Percentiles rank a stretch among this genome's conserved stretches.
phyloP scores from a whole-genome alignment of 2,888 invertebrate species.

The Eristalis arbustorum region DNA sequence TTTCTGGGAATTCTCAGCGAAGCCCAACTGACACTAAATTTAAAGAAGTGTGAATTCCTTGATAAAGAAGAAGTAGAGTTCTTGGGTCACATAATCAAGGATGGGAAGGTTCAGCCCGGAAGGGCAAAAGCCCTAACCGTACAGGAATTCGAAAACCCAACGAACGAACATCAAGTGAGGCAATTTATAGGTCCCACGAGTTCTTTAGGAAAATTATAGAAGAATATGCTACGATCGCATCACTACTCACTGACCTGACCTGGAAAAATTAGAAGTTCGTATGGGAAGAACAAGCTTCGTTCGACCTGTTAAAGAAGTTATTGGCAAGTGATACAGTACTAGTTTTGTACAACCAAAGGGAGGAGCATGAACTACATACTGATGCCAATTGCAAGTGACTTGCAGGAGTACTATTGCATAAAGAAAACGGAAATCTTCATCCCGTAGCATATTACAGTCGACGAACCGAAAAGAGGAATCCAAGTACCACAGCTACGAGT shows the following conservation, averaged over 20 bases:
- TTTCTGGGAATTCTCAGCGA: background rate
- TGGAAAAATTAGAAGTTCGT: slow-evolving; percentile 1
- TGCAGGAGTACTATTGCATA: background rate
- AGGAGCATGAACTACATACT: background rate
- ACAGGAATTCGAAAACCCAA: slow-evolving; percentile 46
- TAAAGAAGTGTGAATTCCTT: background rate
- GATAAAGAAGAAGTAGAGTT: slow-evolving; percentile 1
- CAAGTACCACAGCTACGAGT: slow-evolving; percentile 72
- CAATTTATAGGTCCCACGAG: no score
- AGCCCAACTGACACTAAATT: slow-evolving; percentile 6
- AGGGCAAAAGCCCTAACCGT: slow-evolving; percentile 59
- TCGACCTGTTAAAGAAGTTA: background rate
- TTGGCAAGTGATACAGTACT: background rate
- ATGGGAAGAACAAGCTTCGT: slow-evolving; percentile 4
- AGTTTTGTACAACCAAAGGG: background rate
- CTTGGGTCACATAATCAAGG: background rate
- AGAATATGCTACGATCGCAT: slow-evolving; percentile 27
- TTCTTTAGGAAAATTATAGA: slow-evolving; percentile 72
- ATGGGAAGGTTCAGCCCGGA: no score
- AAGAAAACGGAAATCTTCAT: background rate
- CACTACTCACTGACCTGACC: slow-evolving; percentile 13
- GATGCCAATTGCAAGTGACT: no score
- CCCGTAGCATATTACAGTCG: slow-evolving; percentile 50
- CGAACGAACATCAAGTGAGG: slow-evolving; percentile 62
- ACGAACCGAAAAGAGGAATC: slow-evolving; percentile 71